Conservation (phyloP, 2,797 vertebrate species). For the Lepus oiostolus region DNA sequence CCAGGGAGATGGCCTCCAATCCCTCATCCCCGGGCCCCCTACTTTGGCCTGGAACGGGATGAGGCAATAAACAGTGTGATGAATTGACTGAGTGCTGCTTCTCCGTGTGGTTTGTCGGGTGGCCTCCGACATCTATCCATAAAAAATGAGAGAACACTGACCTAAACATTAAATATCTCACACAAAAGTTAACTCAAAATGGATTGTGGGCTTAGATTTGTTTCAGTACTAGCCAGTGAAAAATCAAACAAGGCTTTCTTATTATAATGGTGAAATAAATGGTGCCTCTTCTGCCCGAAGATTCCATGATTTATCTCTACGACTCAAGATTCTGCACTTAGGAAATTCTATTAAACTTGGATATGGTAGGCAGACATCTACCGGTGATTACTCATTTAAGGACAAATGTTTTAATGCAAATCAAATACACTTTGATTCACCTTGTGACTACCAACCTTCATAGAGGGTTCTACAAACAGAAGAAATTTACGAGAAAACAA, state of each 20-base stretch:
- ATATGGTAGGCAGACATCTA: background rate
- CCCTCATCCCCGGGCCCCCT: too few relatives aligned
- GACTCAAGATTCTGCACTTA: background rate
- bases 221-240: background rate
- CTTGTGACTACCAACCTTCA: background rate
- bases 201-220: background rate
- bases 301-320: background rate
- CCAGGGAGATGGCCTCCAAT: too few relatives aligned
- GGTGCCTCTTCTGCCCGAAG: background rate
- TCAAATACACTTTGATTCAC: background rate
- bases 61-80: too few relatives aligned
- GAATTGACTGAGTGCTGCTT: too few relatives aligned
- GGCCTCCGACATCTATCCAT: background rate
- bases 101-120: too few relatives aligned
- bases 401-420: background rate
- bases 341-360: slow-evolving; percentile 8
- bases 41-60: too few relatives aligned
- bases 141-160: background rate
- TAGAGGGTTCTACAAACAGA: background rate
- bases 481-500: background rate
- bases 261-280: background rate
- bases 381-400: background rate
- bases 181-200: background rate
- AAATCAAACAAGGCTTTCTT: background rate
- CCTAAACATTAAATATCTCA: background rate